Evolutionary conservation across 2,888 invertebrate genomes (phyloP).

Genomic region (Clepsis dumicolana): DNA sequence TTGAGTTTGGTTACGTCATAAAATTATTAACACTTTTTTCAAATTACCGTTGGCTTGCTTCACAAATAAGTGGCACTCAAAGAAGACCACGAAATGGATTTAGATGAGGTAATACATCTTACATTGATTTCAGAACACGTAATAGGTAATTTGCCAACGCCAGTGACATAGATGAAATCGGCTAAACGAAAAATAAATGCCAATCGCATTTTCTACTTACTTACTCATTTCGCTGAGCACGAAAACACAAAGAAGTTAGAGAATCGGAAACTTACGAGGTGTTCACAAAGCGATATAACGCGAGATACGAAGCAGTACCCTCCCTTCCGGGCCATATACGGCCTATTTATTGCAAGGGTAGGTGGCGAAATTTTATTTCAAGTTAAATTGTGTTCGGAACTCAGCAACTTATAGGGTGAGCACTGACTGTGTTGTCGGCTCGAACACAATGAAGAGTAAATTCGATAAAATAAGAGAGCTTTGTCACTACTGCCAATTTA

Average conservation of each 20-base stretch:
- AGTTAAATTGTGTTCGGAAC: constrained; percentile 82
- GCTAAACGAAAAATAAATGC: constrained; percentile 29
- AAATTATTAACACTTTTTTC: not conserved
- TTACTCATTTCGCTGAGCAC: constrained; percentile 71
- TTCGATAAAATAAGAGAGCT: constrained; percentile 66
- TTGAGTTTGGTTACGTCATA: not conserved
- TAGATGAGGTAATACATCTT: not conserved
- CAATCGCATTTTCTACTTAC: constrained; percentile 42
- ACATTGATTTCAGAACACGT: constrained; percentile 3
- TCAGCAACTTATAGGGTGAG: constrained; percentile 62
- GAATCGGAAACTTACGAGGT: constrained; percentile 73
- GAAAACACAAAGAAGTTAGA: constrained; percentile 70
- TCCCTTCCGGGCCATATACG: constrained; percentile 76
- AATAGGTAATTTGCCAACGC: constrained; percentile 8
- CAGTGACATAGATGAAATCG: constrained; percentile 22
- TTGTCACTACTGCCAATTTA: constrained; percentile 70
- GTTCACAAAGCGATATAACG: constrained; percentile 66
- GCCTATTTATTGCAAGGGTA: constrained; percentile 69
- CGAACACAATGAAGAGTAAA: constrained; percentile 34
- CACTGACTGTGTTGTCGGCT: constrained; percentile 19
- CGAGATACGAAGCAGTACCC: constrained; percentile 67
- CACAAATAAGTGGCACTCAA: not conserved
- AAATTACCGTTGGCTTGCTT: not conserved
- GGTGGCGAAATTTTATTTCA: constrained; percentile 83
- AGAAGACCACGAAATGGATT: not conserved